Evolutionary conservation across 2,888 invertebrate species (phyloP).

Genomic region (Criorhina ranunculi): DNA sequence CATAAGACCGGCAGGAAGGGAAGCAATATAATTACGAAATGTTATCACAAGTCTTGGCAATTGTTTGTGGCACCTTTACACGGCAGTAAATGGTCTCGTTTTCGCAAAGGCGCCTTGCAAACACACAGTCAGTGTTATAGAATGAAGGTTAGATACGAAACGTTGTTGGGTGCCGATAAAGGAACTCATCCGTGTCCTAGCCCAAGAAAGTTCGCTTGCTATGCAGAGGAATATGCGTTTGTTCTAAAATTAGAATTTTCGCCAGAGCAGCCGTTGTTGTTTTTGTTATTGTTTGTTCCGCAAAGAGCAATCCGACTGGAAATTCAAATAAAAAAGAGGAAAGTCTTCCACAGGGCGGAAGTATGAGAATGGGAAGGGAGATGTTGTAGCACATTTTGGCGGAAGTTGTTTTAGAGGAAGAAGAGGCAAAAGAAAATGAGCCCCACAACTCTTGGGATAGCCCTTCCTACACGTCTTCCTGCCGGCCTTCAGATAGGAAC

Average conservation of each 20-base stretch:
- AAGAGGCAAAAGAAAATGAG: no score
- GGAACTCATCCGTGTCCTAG: constrained; percentile 51
- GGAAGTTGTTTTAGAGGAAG: background rate
- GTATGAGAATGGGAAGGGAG: background rate
- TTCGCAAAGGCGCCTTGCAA: constrained; percentile 47
- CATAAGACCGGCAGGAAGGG: constrained; percentile 34
- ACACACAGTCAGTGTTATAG: background rate
- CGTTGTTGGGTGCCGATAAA: constrained; percentile 5
- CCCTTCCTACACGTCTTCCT: no score
- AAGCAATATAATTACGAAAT: constrained; percentile 68
- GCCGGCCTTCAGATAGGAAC: no score
- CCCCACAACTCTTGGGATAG: no score
- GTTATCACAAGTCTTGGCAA: constrained; percentile 51
- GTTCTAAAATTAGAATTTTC: constrained; percentile 46
- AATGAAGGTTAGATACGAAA: constrained; percentile 33
- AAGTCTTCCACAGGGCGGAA: constrained; percentile 4
- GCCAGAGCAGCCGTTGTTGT: background rate
- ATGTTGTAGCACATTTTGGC: background rate
- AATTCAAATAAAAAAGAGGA: constrained; percentile 22
- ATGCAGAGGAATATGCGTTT: constrained; percentile 15
- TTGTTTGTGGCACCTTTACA: constrained; percentile 65
- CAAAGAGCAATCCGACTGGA: background rate
- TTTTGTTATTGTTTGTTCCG: background rate
- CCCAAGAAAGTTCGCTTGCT: constrained; percentile 29
- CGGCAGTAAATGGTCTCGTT: constrained; percentile 27